Conservation (phyloP, 2,888 invertebrate genomes). For the Oasisia sp. region DNA sequence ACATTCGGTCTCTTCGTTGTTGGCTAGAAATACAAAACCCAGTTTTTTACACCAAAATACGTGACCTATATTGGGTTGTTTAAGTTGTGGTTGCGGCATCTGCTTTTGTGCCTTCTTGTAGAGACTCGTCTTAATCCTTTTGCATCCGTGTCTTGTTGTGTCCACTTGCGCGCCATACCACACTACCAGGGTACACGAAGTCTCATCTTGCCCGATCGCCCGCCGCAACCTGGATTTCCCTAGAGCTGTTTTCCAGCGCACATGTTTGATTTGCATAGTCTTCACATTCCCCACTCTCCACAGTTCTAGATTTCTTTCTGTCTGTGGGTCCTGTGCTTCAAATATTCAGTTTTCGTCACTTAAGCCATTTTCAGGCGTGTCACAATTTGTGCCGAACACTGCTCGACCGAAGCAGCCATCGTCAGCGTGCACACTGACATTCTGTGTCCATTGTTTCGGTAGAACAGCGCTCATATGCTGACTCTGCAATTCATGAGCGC, state of each 20-base stretch:
- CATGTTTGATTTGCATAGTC: background rate
- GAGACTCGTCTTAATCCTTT: background rate
- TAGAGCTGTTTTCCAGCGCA: background rate
- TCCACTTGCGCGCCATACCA: background rate
- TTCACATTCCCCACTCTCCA: background rate
- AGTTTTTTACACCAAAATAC: background rate
- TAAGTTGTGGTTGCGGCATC: background rate
- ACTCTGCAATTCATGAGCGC: too few species aligned
- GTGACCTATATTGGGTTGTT: too few species aligned
- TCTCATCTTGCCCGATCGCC: background rate
- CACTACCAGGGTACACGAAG: background rate
- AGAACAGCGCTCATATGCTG: too few species aligned
- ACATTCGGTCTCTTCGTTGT: background rate
- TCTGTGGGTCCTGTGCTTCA: too few species aligned
- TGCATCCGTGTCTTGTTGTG: background rate
- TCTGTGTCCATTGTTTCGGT: too few species aligned
- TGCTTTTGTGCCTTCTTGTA: too few species aligned
- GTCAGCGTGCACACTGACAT: too few species aligned
- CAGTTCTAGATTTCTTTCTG: too few species aligned
- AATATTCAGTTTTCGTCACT: too few species aligned
- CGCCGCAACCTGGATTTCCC: background rate
- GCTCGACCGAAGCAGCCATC: too few species aligned
- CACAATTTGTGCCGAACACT: too few species aligned
- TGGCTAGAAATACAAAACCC: background rate
- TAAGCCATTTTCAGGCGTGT: too few species aligned